Base-by-base conservation (phyloP, 1,140 invertebrate species). In the Eriosoma lanigerum region DNA sequence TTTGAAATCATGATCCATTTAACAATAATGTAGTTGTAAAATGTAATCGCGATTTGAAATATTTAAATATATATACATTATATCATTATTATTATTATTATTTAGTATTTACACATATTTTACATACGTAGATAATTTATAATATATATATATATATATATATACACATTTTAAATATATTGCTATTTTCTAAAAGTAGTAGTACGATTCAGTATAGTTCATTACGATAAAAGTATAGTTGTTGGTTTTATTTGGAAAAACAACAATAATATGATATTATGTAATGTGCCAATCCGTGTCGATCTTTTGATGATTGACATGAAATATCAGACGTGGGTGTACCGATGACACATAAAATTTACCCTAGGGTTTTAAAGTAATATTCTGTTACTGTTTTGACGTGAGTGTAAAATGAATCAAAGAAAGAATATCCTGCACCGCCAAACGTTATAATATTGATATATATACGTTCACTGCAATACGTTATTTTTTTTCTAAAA, bases 371-470 rank as follows among this genome's bases (percentile, higher is more conserved):
- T 19, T 13, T 1, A 72, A 24, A n/a, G 26, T 72, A n/a, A 72
- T 72, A 72, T 72, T 72, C 9, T 15, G 48, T 72, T 52, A 72
- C 24, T 52, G 1, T 52, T 70, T 52, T 72, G 68, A 72, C 46
- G 6, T n/a, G 24, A 52, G 68, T 72, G 68, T 72, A 52, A 72
- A 52, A 72, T 72, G 50, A 72, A 72, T 72, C 68, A 72, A 72
- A 72, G 46, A 21, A 52, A 52, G 17, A 72, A 29, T 6, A 24
- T 44, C 9, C 26, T 13, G 5, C 50, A 70, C 2, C 24, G 21
- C 13, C 21, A 0, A n/a, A n/a, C n/a, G n/a, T n/a, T n/a, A n/a
- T n/a, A n/a, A n/a, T n/a, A n/a, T n/a, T n/a, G n/a, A n/a, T n/a
- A n/a, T n/a, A n/a, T n/a, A n/a, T n/a, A n/a, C n/a, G 21, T 24